phyloP scores from a whole-genome alignment of 2,113 vertebrate species.

The Pangasianodon hypophthalmus region DNA sequence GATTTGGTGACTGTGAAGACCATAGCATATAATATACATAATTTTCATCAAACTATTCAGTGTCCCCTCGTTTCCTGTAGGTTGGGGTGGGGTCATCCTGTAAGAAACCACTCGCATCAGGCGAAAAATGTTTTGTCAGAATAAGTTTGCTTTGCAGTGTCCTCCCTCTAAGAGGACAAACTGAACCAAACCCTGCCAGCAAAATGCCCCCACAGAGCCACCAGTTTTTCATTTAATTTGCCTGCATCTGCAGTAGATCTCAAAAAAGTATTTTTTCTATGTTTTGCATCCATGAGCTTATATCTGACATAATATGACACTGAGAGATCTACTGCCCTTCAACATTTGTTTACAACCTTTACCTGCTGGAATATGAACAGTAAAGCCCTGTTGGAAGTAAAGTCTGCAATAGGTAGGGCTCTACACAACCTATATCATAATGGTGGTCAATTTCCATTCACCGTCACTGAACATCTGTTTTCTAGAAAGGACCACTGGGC shows the following conservation, averaged over 20 bases:
- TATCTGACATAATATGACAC: neutral
- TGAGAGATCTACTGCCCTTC: neutral
- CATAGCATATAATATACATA: neutral
- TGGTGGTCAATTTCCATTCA: neutral
- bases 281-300: neutral
- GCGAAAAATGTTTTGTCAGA: neutral
- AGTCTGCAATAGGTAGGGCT: neutral
- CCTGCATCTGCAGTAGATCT: neutral
- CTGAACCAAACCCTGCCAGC: neutral
- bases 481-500: neutral
- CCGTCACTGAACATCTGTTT: neutral
- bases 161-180: neutral
- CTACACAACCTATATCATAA: neutral
- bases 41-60: neutral
- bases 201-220: neutral
- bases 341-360: neutral
- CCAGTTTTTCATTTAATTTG: neutral
- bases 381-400: neutral
- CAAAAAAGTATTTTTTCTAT: neutral
- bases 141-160: neutral
- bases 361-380: neutral
- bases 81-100: neutral
- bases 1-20: neutral
- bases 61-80: neutral
- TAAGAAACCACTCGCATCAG: neutral